Percentiles rank a stretch among this genome's conserved stretches.
phyloP scores from a whole-genome alignment of 2,797 vertebrate species.

The Picus viridis region DNA sequence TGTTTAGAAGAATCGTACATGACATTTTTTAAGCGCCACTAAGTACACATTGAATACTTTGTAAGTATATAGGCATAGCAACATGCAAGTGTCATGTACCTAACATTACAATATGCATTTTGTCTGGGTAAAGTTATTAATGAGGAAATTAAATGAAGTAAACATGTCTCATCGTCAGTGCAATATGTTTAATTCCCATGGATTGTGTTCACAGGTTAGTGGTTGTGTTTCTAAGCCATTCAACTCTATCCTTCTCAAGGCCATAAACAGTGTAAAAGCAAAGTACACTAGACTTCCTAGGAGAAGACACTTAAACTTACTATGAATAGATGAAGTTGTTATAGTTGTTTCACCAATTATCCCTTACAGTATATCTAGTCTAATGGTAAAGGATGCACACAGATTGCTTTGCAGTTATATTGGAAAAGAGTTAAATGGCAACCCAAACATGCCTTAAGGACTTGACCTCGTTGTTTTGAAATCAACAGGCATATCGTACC shows the following conservation, averaged over 20 bases:
- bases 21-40: slow-evolving; percentile 81
- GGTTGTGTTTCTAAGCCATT: slow-evolving; percentile 15
- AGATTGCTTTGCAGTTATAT: slow-evolving; percentile 25
- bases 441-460: slow-evolving; percentile 35
- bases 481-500: not conserved
- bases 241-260: slow-evolving; percentile 61
- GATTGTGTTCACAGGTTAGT: slow-evolving; percentile 28
- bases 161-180: slow-evolving; percentile 64
- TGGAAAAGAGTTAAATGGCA: slow-evolving; percentile 29
- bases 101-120: slow-evolving; percentile 86
- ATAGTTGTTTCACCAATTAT: slow-evolving; percentile 16
- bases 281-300: slow-evolving; percentile 1
- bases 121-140: slow-evolving; percentile 71
- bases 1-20: slow-evolving; percentile 82
- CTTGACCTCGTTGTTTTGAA: slow-evolving; percentile 4
- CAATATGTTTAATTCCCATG: slow-evolving; percentile 71
- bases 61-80: slow-evolving; percentile 85
- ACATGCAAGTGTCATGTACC: slow-evolving; percentile 87
- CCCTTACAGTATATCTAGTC: not conserved
- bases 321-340: slow-evolving; percentile 18
- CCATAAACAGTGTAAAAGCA: slow-evolving; percentile 33
- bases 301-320: slow-evolving; percentile 48
- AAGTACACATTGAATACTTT: slow-evolving; percentile 86
- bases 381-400: slow-evolving; percentile 30
- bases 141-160: slow-evolving; percentile 61